These are phyloP conservation scores for Acleris holmiana DNA, from an alignment of 2,888 invertebrate species.

Conservation along the genomic window DNA sequence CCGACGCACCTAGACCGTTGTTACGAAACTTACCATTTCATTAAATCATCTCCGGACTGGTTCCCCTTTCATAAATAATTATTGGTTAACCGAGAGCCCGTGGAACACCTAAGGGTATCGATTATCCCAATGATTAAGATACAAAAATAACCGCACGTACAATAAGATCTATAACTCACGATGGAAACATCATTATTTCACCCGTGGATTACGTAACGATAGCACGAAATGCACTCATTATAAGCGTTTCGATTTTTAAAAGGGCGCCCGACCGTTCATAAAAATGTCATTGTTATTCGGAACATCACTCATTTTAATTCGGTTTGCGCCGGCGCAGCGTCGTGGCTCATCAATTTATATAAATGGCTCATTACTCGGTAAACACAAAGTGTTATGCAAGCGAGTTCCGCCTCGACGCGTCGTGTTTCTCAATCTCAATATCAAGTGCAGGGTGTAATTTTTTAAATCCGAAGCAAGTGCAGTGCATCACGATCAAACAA, in stretches of 20 bases:
- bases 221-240: constrained; percentile 46
- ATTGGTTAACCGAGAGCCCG: constrained; percentile 46
- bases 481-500: constrained; percentile 46
- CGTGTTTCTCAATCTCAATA: constrained; percentile 60
- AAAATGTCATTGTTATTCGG: constrained; percentile 67
- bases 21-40: constrained; percentile 63
- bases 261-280: constrained; percentile 44
- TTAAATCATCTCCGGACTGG: constrained; percentile 58
- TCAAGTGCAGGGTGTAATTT: constrained; percentile 62
- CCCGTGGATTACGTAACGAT: constrained; percentile 45
- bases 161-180: constrained; percentile 52
- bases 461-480: constrained; percentile 60
- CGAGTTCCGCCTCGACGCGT: constrained; percentile 59
- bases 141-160: constrained; percentile 38
- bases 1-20: constrained; percentile 38
- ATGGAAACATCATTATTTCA: constrained; percentile 51
- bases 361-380: constrained; percentile 68
- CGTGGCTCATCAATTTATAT: constrained; percentile 67
- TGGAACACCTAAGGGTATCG: constrained; percentile 46
- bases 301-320: constrained; percentile 75
- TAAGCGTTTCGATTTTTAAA: constrained; percentile 47
- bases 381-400: constrained; percentile 57
- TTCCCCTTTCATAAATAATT: constrained; percentile 46
- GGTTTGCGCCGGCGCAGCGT: constrained; percentile 41
- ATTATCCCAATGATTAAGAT: constrained; percentile 49